Conservation (phyloP, 2,113 vertebrate genomes). For the Macheiramphus alcinus region DNA sequence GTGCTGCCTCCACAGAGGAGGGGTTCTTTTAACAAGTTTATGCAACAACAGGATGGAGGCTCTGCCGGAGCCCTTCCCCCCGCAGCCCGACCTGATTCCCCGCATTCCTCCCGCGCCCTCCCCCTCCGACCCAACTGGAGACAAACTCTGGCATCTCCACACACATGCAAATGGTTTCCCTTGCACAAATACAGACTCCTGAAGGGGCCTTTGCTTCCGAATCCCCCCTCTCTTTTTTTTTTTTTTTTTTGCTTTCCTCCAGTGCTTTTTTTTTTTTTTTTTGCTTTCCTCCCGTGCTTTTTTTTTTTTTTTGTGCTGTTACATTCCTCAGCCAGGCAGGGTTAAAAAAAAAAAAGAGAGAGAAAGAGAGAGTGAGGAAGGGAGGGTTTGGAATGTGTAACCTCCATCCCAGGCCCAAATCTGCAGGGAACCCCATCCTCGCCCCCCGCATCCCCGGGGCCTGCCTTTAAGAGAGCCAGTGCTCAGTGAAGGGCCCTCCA, state of each 20-base stretch:
- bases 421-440: background rate
- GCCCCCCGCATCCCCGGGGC: background rate
- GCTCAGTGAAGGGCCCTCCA: background rate
- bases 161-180: constrained; percentile 69
- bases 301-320: background rate
- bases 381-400: constrained; percentile 57
- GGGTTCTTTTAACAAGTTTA: constrained; percentile 75
- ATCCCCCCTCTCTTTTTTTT: background rate
- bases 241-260: background rate
- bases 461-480: background rate
- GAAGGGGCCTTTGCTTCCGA: constrained; percentile 67
- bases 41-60: constrained; percentile 72
- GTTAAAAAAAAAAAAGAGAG: background rate
- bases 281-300: background rate
- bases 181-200: constrained; percentile 65
- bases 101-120: constrained; percentile 83
- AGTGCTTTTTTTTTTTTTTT: background rate
- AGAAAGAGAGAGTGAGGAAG: background rate
- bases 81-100: constrained; percentile 80
- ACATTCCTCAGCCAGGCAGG: constrained; percentile 28
- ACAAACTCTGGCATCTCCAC: constrained; percentile 80
- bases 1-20: constrained; percentile 65
- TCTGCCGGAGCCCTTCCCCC: constrained; percentile 71
- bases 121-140: constrained; percentile 69
- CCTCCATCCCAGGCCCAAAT: constrained; percentile 32